A percentile compares a stretch with the other conserved stretches of the same genome.
Conservation (phyloP, 2,113 vertebrate species). For the Eulemur macaco region DNA sequence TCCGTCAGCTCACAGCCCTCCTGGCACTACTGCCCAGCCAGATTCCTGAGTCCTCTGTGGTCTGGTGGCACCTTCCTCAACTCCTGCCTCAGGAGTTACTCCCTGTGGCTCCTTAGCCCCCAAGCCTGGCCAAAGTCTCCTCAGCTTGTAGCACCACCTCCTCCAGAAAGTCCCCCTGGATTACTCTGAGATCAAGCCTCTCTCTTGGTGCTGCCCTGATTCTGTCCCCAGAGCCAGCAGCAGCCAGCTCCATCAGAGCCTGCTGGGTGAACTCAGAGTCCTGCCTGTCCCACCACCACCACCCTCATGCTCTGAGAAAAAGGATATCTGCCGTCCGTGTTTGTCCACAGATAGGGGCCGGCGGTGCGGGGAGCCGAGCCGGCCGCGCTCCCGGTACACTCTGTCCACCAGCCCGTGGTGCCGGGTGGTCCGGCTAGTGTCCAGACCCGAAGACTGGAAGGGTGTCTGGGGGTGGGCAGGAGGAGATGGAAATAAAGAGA, state of each 20-base stretch:
- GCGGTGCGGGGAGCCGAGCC: slow-evolving; percentile 95
- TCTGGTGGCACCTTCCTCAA: background rate
- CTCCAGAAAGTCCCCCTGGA: background rate
- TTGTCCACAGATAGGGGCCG: slow-evolving; percentile 96
- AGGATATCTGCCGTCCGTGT: slow-evolving; percentile 99
- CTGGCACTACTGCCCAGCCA: background rate
- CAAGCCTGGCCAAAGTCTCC: background rate
- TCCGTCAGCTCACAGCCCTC: background rate
- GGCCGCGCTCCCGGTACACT: slow-evolving; percentile 95
- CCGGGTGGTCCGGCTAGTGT: slow-evolving; percentile 96
- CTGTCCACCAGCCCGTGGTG: slow-evolving; percentile 98
- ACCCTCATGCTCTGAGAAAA: slow-evolving; percentile 46
- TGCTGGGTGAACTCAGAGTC: background rate
- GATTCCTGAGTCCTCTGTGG: background rate
- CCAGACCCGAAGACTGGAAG: slow-evolving; percentile 94
- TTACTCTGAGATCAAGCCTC: too few relatives aligned
- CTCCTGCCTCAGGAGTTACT: background rate
- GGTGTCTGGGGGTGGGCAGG: slow-evolving; percentile 83
- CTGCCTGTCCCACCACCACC: background rate
- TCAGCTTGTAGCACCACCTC: background rate
- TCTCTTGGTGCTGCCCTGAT: background rate
- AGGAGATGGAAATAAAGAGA: background rate
- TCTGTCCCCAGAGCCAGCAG: background rate
- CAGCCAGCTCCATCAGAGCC: background rate
- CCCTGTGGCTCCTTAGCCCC: background rate